Conservation (phyloP, 2,113 vertebrate species). For the human region DNA sequence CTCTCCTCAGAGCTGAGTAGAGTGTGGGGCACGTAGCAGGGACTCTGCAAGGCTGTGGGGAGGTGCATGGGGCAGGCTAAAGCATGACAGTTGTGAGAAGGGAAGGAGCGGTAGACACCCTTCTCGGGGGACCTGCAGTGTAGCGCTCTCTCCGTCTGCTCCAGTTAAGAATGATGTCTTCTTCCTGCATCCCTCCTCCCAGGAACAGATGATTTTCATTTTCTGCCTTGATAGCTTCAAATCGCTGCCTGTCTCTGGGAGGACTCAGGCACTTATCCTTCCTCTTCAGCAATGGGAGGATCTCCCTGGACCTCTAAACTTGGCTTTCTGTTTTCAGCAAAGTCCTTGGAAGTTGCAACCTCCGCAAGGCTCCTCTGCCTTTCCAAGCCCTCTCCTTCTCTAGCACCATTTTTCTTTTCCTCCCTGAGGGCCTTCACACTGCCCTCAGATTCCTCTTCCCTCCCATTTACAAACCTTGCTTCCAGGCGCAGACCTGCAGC, state of each 20-base stretch:
- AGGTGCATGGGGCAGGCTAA: background rate
- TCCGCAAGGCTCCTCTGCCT: background rate
- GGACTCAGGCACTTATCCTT: background rate
- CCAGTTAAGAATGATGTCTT: background rate
- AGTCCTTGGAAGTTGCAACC: background rate
- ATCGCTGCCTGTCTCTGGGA: background rate
- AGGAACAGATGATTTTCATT: background rate
- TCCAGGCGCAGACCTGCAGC: background rate
- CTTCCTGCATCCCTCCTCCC: background rate
- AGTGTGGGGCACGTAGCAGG: background rate
- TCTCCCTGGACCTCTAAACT: background rate
- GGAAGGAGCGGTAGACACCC: accelerated
- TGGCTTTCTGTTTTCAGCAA: background rate
- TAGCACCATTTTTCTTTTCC: background rate
- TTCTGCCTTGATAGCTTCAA: background rate
- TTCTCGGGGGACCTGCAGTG: background rate
- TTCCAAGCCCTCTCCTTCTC: background rate
- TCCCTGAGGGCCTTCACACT: background rate
- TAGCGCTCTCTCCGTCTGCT: accelerated
- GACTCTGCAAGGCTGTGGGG: background rate
- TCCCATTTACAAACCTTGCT: background rate
- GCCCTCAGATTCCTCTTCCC: background rate
- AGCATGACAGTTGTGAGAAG: background rate
- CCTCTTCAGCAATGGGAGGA: background rate
- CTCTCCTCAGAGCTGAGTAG: background rate